Percentiles rank a stretch among this genome's conserved stretches.
phyloP scores from a whole-genome alignment of 2,113 vertebrate genomes.

The Siniperca knerii region DNA sequence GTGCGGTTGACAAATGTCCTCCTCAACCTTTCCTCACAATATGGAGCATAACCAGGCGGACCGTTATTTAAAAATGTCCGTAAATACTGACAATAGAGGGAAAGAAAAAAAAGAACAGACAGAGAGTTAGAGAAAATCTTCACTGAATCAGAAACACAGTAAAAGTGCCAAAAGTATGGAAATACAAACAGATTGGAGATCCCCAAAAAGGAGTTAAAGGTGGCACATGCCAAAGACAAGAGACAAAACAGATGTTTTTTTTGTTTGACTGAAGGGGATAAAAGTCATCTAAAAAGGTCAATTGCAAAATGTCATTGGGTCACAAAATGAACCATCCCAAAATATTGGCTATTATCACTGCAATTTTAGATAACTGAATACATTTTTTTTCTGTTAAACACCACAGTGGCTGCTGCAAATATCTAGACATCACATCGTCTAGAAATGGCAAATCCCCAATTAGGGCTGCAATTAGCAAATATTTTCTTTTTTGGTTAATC shows the following conservation, averaged over 20 bases:
- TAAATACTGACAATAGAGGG: conserved; percentile 86
- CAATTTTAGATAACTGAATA: neutral
- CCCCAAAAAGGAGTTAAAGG: neutral
- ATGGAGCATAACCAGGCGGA: conserved; percentile 94
- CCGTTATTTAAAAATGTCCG: conserved; percentile 94
- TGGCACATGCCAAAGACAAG: neutral
- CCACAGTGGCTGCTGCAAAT: no score
- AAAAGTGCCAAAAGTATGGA: neutral
- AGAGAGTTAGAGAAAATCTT: neutral
- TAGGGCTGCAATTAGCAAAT: no score
- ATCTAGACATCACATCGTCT: no score
- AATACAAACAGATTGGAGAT: neutral
- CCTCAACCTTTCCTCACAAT: conserved; percentile 95
- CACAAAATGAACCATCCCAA: neutral
- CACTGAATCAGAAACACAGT: neutral
- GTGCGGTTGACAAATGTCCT: conserved; percentile 94
- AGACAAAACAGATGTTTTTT: neutral
- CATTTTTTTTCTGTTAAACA: no score
- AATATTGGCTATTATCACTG: neutral
- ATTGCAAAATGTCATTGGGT: neutral
- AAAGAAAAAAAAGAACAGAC: neutral
- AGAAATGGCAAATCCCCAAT: no score
- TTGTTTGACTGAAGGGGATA: neutral
- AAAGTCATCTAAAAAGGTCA: neutral
- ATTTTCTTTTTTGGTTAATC: no score